phyloP scores from a whole-genome alignment of 2,888 invertebrate species.

The Andrena minutula region DNA sequence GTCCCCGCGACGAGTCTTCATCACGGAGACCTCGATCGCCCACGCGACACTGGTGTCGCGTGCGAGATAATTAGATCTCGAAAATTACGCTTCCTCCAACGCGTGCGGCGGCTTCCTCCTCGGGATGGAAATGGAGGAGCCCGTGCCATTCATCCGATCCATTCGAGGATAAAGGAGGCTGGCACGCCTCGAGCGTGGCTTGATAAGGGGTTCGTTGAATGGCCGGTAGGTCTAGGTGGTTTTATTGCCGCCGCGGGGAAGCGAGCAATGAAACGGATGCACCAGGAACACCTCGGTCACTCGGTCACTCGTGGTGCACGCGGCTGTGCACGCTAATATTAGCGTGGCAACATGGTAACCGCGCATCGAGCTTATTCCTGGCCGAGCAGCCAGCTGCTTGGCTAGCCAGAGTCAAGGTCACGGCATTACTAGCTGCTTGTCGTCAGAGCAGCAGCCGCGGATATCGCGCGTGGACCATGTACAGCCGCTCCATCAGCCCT shows the following conservation, averaged over 20 bases:
- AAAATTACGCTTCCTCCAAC: background rate
- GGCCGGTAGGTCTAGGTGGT: background rate
- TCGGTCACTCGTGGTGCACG: conserved; percentile 72
- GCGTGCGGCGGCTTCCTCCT: background rate
- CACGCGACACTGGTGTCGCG: background rate
- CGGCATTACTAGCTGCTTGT: conserved; percentile 77
- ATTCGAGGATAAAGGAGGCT: background rate
- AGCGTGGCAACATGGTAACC: conserved; percentile 82
- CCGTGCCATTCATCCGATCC: conserved; percentile 10
- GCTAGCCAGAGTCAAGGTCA: conserved; percentile 84
- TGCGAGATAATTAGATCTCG: background rate
- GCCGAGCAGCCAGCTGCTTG: conserved; percentile 80
- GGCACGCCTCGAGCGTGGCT: background rate
- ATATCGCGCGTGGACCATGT: conserved; percentile 49
- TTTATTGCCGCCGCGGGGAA: conserved; percentile 46
- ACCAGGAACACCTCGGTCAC: conserved; percentile 70
- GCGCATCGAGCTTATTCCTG: conserved; percentile 82
- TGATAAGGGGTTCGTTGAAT: conserved; percentile 20
- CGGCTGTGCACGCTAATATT: conserved; percentile 81
- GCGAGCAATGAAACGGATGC: conserved; percentile 60
- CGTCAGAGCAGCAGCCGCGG: conserved; percentile 59
- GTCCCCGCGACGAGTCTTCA: too few species aligned
- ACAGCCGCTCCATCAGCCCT: conserved; percentile 4
- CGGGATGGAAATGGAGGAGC: background rate
- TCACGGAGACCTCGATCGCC: too few species aligned